Evolutionary conservation across 2,888 invertebrate genomes (phyloP).

Genomic region (Notocelia uddmanniana): DNA sequence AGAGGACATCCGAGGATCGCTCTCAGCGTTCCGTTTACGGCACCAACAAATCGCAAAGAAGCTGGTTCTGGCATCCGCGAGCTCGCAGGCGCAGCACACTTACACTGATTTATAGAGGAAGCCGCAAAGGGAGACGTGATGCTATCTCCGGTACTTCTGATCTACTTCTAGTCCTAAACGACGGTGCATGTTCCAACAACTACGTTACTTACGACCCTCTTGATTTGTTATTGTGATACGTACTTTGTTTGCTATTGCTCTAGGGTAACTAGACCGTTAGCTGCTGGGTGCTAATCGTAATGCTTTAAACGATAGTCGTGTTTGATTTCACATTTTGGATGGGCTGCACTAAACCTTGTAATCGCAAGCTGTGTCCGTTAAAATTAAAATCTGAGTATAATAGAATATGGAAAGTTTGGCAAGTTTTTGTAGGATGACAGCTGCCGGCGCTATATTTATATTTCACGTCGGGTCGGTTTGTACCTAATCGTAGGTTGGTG

Average conservation of each 20-base stretch:
- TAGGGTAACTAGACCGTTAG: conserved; percentile 17
- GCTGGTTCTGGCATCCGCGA: conserved; percentile 36
- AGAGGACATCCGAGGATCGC: background rate
- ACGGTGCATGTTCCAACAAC: background rate
- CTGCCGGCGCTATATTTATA: too few relatives aligned
- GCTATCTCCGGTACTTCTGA: conserved; percentile 51
- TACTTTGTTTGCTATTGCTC: conserved; percentile 21
- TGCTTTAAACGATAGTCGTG: background rate
- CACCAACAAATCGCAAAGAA: conserved; percentile 29
- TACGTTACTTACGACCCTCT: conserved; percentile 6
- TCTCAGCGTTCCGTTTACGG: conserved; percentile 3
- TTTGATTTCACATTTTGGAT: background rate
- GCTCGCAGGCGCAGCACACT: conserved; percentile 48
- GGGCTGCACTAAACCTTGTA: background rate
- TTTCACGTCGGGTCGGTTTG: too few relatives aligned
- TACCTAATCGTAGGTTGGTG: too few relatives aligned
- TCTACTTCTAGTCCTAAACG: conserved; percentile 17
- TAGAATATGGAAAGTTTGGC: too few relatives aligned
- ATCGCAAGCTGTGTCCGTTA: too few relatives aligned
- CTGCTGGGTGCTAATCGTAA: background rate
- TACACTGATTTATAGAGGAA: conserved; percentile 60
- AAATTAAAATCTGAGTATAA: too few relatives aligned
- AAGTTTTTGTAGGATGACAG: too few relatives aligned
- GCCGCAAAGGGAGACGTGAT: conserved; percentile 51
- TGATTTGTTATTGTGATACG: background rate